phyloP scores from a whole-genome alignment of 23 tunicate species.

The Pegea sp. region DNA sequence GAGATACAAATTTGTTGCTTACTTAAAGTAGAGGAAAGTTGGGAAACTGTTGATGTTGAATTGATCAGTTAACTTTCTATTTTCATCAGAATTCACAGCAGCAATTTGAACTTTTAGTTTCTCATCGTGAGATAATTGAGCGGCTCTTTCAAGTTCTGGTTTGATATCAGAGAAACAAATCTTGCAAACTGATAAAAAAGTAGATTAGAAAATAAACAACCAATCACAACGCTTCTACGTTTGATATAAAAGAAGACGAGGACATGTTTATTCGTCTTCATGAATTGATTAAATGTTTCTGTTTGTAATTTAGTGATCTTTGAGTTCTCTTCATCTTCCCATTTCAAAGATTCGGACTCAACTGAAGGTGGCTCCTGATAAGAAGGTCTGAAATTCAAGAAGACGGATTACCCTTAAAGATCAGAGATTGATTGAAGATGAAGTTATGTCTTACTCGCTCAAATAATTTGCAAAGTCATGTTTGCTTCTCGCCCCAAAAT shows the following conservation, averaged over 20 bases:
- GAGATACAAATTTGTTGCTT: too few species aligned
- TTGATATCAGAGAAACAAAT: slow-evolving; percentile 40
- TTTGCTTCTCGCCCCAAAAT: slow-evolving; percentile 24
- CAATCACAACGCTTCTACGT: slow-evolving; percentile 9
- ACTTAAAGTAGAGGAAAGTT: slow-evolving; percentile 52
- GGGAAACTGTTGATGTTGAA: slow-evolving; percentile 46
- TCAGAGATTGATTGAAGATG: not conserved
- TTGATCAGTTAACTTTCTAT: slow-evolving; percentile 15
- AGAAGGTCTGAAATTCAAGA: too few species aligned
- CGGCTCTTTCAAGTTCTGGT: slow-evolving; percentile 57
- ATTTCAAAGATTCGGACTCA: too few species aligned
- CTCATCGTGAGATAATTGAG: slow-evolving; percentile 11
- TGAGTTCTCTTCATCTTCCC: slow-evolving; percentile 31
- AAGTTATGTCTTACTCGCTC: slow-evolving; percentile 37
- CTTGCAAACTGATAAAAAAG: slow-evolving; percentile 23
- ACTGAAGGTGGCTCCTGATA: too few species aligned
- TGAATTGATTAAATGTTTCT: slow-evolving; percentile 30
- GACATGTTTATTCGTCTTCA: slow-evolving; percentile 19
- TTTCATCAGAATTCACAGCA: slow-evolving; percentile 44
- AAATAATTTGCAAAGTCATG: slow-evolving; percentile 29
- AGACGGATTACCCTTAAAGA: too few species aligned
- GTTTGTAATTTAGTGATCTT: not conserved
- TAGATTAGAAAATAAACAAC: not conserved
- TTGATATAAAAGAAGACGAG: slow-evolving; percentile 69
- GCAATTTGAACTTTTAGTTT: slow-evolving; percentile 7